Conservation (phyloP, 2,113 vertebrate genomes). For the Crocuta crocuta region DNA sequence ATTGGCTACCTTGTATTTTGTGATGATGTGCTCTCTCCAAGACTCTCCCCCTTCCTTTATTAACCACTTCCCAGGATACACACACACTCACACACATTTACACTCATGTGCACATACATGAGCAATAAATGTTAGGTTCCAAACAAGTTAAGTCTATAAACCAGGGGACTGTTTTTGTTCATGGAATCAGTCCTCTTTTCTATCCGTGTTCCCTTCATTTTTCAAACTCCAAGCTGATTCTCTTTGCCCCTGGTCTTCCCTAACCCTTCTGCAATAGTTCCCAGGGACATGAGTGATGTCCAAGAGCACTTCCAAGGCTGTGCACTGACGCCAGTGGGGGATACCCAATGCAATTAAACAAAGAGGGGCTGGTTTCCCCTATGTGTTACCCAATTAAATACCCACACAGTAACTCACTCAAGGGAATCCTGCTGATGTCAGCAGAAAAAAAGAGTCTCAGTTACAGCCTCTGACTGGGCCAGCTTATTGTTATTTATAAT, state of each 20-base stretch:
- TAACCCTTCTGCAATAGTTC: not conserved
- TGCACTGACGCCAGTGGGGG: rapidly evolving
- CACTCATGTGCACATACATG: not conserved
- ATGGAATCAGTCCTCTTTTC: not conserved
- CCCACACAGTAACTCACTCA: conserved; percentile 64
- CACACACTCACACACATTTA: not conserved
- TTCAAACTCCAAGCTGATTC: not conserved
- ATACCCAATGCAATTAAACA: conserved; percentile 61
- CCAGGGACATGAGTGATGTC: not conserved
- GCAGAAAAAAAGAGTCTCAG: conserved; percentile 85
- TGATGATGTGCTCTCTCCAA: not conserved
- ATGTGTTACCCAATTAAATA: conserved; percentile 60
- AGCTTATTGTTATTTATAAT: conserved; percentile 86
- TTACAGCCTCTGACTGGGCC: conserved; percentile 81
- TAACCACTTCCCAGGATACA: not conserved
- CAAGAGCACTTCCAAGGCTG: not conserved
- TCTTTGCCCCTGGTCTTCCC: not conserved
- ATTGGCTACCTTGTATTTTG: not conserved
- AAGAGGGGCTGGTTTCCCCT: not conserved
- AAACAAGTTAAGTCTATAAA: not conserved
- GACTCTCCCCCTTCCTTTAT: not conserved
- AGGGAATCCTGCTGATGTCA: conserved; percentile 76
- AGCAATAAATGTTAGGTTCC: not conserved
- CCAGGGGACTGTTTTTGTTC: not conserved
- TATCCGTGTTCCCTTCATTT: not conserved